Percentiles rank a stretch among this genome's conserved stretches.
Conservation (phyloP, 2,113 vertebrate species). For the Onychorhynchus coronatus region DNA sequence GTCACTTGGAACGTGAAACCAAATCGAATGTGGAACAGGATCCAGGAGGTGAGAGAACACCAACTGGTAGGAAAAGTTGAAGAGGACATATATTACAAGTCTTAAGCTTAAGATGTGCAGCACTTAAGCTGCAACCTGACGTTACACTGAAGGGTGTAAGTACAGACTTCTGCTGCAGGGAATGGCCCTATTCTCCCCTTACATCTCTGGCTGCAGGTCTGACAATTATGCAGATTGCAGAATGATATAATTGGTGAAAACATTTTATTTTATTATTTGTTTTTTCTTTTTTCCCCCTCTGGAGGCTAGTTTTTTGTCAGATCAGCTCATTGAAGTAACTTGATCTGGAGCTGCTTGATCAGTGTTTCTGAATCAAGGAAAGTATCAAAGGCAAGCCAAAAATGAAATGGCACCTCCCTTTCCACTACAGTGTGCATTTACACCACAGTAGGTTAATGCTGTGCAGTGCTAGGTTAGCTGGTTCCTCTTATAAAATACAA, state of each 20-base stretch:
- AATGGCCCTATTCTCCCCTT: not conserved
- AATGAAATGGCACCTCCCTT: not conserved
- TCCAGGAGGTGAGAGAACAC: conserved; percentile 71
- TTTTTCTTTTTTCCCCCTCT: not conserved
- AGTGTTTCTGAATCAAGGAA: not conserved
- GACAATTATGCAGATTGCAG: not conserved
- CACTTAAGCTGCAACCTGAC: not conserved
- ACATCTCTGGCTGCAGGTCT: not conserved
- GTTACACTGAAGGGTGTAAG: not conserved
- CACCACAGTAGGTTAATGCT: not conserved
- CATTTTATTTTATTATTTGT: not conserved
- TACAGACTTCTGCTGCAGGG: not conserved
- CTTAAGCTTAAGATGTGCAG: not conserved
- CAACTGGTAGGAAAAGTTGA: not conserved
- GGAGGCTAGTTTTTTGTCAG: not conserved
- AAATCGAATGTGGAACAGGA: conserved; percentile 58
- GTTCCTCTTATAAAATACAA: not conserved
- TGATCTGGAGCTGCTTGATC: not conserved
- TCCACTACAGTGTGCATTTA: not conserved
- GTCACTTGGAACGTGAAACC: conserved; percentile 16
- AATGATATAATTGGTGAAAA: not conserved
- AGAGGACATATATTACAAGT: not conserved
- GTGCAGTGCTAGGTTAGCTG: not conserved
- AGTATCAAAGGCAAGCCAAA: not conserved
- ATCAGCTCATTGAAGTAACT: not conserved